phyloP scores from a whole-genome alignment of 1,140 invertebrate genomes.

The Rhyzopertha dominica region DNA sequence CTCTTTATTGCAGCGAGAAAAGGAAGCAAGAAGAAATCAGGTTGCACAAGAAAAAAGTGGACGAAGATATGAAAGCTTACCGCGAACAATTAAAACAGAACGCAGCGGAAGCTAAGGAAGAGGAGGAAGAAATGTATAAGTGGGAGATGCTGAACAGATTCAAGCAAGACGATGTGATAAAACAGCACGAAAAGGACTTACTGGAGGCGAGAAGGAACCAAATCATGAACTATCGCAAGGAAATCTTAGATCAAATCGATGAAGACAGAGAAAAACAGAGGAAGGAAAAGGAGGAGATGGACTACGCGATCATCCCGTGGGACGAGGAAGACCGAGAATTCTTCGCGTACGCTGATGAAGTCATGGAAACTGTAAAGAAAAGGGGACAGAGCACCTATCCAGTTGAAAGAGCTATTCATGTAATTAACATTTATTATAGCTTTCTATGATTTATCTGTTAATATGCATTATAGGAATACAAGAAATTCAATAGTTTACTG shows the following conservation, averaged over 20 bases:
- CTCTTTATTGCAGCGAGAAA: constrained; percentile 19
- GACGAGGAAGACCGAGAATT: constrained; percentile 35
- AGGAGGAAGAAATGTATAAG: constrained; percentile 27
- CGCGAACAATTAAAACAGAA: constrained; percentile 12
- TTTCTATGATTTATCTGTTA: too few relatives aligned
- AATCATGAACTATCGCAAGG: constrained; percentile 40
- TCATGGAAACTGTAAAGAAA: constrained; percentile 34
- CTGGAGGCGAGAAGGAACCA: constrained; percentile 34
- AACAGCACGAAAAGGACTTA: constrained; percentile 41
- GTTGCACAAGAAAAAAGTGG: constrained; percentile 12
- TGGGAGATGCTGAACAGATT: constrained; percentile 36
- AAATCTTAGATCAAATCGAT: constrained; percentile 44
- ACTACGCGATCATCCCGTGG: neutral
- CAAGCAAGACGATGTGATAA: constrained; percentile 37
- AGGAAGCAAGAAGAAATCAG: constrained; percentile 12
- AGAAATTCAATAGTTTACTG: too few relatives aligned
- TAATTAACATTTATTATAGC: too few relatives aligned
- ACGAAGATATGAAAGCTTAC: constrained; percentile 15
- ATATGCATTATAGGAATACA: too few relatives aligned
- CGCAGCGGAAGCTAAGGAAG: too few relatives aligned
- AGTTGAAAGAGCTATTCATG: constrained; percentile 32
- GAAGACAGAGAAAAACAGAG: constrained; percentile 45
- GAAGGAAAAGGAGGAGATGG: constrained; percentile 29
- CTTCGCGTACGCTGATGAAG: constrained; percentile 39
- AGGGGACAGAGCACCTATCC: constrained; percentile 33